Evolutionary conservation across 30 jellyfish, hydroid and myxozoan species (phyloP).

Genomic region (Phacellophora camtschatica): DNA sequence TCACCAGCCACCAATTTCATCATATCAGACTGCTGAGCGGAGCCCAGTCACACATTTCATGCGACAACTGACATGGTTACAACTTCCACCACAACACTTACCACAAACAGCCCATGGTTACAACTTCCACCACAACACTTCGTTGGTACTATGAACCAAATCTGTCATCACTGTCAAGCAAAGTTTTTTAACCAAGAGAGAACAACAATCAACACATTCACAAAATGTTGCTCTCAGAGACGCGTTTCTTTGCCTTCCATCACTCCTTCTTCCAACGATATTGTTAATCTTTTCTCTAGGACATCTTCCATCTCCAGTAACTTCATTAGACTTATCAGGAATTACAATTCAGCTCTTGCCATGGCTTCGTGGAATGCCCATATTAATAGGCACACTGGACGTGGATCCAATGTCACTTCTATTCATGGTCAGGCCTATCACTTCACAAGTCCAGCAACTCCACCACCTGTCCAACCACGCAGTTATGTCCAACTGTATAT

Average conservation of each 20-base stretch:
- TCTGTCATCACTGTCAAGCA: neutral
- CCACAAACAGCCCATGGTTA: no score
- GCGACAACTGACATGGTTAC: neutral
- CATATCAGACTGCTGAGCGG: neutral
- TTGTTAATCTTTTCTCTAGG: neutral
- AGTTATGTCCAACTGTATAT: neutral
- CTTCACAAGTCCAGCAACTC: neutral
- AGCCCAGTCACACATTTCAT: neutral
- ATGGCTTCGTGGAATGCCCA: neutral
- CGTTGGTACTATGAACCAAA: neutral
- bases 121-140: neutral
- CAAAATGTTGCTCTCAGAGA: neutral
- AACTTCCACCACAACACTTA: no score
- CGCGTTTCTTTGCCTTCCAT: neutral
- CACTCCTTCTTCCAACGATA: neutral
- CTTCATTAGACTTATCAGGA: neutral
- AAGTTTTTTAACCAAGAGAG: neutral
- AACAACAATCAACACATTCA: neutral
- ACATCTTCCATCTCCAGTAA: neutral
- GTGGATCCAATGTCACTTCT: neutral
- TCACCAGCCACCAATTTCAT: neutral
- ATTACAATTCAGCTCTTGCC: neutral
- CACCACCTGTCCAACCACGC: neutral
- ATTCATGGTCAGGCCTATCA: conserved; percentile 3
- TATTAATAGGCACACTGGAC: neutral